Conservation (phyloP, 2,797 vertebrate genomes). For the Ptychadena robeensis region DNA sequence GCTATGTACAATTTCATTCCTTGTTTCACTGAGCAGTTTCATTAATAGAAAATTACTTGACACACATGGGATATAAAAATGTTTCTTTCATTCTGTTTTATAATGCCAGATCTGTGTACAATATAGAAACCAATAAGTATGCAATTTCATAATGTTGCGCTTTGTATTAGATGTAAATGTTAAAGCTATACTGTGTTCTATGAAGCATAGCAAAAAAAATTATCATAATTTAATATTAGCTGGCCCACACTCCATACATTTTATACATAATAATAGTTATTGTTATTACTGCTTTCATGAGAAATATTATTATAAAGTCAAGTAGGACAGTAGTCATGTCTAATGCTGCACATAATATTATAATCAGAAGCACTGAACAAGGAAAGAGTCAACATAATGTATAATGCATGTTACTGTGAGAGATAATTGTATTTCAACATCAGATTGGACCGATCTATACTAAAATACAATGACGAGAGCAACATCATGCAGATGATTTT, state of each 20-base stretch:
- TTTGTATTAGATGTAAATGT: constrained; percentile 18
- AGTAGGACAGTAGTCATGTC: not conserved
- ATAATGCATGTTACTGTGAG: constrained; percentile 33
- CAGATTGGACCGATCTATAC: constrained; percentile 3
- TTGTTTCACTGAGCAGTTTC: constrained; percentile 13
- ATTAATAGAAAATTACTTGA: constrained; percentile 16
- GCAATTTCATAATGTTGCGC: constrained; percentile 5
- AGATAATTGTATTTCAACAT: constrained; percentile 29
- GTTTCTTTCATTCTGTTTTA: constrained; percentile 6
- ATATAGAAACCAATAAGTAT: constrained; percentile 15
- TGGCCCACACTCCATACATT: constrained; percentile 3
- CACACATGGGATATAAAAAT: constrained; percentile 21
- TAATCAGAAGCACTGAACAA: constrained; percentile 23
- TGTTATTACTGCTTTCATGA: constrained; percentile 25
- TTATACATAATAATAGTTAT: constrained; percentile 30
- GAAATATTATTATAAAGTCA: constrained; percentile 34
- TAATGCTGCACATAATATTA: constrained; percentile 22
- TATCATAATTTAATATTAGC: constrained; percentile 16
- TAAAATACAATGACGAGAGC: constrained; percentile 7
- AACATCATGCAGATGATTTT: constrained; percentile 8
- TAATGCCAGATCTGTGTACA: not conserved
- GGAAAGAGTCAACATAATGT: constrained; percentile 37
- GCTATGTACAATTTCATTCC: not conserved
- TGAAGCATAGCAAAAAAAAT: constrained; percentile 36
- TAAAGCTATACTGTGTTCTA: constrained; percentile 22